phyloP scores from a whole-genome alignment of 2,797 vertebrate genomes.

The Sylvilagus floridanus region DNA sequence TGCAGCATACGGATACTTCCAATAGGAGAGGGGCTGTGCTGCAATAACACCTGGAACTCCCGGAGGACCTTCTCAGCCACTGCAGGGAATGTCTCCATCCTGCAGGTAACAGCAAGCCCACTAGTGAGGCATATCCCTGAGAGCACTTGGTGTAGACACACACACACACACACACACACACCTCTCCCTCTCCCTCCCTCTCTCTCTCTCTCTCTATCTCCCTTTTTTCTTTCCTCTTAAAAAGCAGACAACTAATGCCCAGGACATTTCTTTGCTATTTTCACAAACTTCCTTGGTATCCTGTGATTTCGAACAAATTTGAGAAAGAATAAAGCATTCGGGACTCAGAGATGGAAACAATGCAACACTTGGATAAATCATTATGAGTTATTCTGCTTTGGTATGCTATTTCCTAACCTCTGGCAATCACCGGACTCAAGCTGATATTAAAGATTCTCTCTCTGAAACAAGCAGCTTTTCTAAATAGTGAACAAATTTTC shows the following conservation, averaged over 20 bases:
- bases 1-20: conserved; percentile 96
- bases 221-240: not conserved
- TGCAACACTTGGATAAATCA: conserved; percentile 57
- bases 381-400: conserved; percentile 68
- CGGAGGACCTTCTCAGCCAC: conserved; percentile 94
- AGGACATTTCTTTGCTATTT: conserved; percentile 38
- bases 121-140: conserved; percentile 42
- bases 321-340: conserved; percentile 58
- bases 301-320: conserved; percentile 44
- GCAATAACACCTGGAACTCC: conserved; percentile 95
- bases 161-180: too few relatives aligned
- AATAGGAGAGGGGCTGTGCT: conserved; percentile 94
- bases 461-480: conserved; percentile 68
- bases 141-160: not conserved
- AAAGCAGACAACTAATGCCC: not conserved
- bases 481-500: conserved; percentile 68
- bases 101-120: conserved; percentile 83
- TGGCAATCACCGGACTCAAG: conserved; percentile 75
- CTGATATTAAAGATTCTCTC: conserved; percentile 78
- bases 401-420: conserved; percentile 80
- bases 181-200: not conserved
- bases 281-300: conserved; percentile 54
- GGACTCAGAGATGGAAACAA: conserved; percentile 60
- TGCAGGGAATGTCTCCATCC: conserved; percentile 96
- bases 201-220: not conserved